A percentile compares a stretch with the other conserved stretches of the same genome.
phyloP scores from a whole-genome alignment of 2,113 vertebrate species.

The Ophthalmolycus amberensis region DNA sequence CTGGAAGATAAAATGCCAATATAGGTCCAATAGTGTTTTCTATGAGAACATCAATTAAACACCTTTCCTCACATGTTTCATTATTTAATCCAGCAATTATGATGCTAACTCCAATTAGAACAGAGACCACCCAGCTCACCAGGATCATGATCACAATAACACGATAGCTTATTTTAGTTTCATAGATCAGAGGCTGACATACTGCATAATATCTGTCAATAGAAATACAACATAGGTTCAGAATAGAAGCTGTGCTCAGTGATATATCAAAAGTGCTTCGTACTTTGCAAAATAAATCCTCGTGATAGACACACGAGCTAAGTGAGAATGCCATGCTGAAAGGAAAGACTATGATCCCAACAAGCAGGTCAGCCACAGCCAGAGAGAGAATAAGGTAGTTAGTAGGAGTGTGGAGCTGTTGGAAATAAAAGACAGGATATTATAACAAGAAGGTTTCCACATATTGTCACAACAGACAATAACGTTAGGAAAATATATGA shows the following conservation, averaged over 20 bases:
- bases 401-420: slow-evolving; percentile 52
- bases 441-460: slow-evolving; percentile 57
- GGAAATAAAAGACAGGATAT: slow-evolving; percentile 50
- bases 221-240: slow-evolving; percentile 62
- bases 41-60: slow-evolving; percentile 1
- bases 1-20: slow-evolving; percentile 38
- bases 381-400: slow-evolving; percentile 51
- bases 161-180: slow-evolving; percentile 77
- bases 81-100: background rate
- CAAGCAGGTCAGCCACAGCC: slow-evolving; percentile 45
- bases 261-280: slow-evolving; percentile 47
- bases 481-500: slow-evolving; percentile 30
- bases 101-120: slow-evolving; percentile 80
- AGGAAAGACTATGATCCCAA: slow-evolving; percentile 42
- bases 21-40: slow-evolving; percentile 12
- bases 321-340: slow-evolving; percentile 39
- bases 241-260: slow-evolving; percentile 54
- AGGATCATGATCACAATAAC: slow-evolving; percentile 81
- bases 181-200: slow-evolving; percentile 81
- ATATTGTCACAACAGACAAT: slow-evolving; percentile 22
- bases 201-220: slow-evolving; percentile 67
- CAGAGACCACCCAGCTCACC: slow-evolving; percentile 84
- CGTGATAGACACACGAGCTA: slow-evolving; percentile 50
- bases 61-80: background rate
- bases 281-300: slow-evolving; percentile 56